phyloP scores from a whole-genome alignment of 2,797 vertebrate species.

The Urocyon cinereoargenteus region DNA sequence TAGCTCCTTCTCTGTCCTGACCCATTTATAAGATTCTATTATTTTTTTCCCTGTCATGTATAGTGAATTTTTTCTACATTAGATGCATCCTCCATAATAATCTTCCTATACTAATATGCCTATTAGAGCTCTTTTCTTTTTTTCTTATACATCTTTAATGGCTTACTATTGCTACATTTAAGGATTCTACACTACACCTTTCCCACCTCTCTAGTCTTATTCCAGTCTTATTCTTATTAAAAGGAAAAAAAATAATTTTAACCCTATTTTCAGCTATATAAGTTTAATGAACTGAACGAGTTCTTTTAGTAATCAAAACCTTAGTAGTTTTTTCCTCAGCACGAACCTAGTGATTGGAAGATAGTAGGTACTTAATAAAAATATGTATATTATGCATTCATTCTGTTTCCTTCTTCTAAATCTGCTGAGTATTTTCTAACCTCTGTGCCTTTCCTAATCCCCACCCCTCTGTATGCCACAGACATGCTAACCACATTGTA shows the following conservation, averaged over 20 bases:
- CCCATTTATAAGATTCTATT: not conserved
- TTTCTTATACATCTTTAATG: not conserved
- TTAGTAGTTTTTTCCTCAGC: not conserved
- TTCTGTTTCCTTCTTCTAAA: not conserved
- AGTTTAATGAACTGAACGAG: constrained; percentile 1
- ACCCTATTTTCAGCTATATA: not conserved
- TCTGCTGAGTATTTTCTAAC: not conserved
- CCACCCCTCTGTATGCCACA: not conserved
- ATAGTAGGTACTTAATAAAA: not conserved
- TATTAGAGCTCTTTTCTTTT: not conserved
- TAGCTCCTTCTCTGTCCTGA: not conserved
- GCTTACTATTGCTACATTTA: not conserved
- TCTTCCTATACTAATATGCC: not conserved
- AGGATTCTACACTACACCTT: not conserved
- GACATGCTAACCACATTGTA: not conserved
- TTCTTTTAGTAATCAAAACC: not conserved
- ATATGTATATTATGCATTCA: not conserved
- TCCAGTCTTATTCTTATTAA: not conserved
- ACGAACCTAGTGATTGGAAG: not conserved
- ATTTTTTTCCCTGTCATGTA: not conserved
- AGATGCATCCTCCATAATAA: not conserved
- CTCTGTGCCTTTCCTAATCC: not conserved
- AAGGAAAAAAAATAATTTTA: not conserved
- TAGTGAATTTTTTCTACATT: not conserved
- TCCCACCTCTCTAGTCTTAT: not conserved